phyloP scores from a whole-genome alignment of 1,140 invertebrate species.

The Drosophila guanche region DNA sequence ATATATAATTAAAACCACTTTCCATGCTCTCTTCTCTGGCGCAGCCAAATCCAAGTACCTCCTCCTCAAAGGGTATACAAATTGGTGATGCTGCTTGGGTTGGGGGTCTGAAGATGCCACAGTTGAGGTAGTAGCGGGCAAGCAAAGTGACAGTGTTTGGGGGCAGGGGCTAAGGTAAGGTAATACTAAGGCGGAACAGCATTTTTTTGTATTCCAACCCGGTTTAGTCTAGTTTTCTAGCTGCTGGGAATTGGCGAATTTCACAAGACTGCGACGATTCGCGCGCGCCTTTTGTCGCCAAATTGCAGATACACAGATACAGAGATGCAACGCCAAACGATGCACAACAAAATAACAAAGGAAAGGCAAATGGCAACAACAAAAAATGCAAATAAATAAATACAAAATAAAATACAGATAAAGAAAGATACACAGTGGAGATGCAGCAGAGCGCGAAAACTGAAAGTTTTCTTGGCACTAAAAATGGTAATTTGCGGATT shows the following conservation, averaged over 20 bases:
- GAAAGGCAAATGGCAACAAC: slow-evolving; percentile 10
- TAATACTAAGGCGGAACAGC: slow-evolving; percentile 2
- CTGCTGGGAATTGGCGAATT: slow-evolving; percentile 59
- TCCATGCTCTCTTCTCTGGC: too few relatives aligned
- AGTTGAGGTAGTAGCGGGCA: not conserved
- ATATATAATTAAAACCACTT: too few relatives aligned
- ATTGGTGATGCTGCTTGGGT: slow-evolving; percentile 16
- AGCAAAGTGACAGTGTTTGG: slow-evolving; percentile 2
- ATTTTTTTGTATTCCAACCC: slow-evolving; percentile 37
- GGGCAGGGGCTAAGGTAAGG: slow-evolving; percentile 1
- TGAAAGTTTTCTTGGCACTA: not conserved
- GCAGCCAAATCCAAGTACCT: too few relatives aligned
- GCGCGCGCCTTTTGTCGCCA: slow-evolving; percentile 54
- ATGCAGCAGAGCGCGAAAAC: not conserved
- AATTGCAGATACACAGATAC: slow-evolving; percentile 40
- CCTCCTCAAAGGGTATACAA: not conserved
- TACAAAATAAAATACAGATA: slow-evolving; percentile 1
- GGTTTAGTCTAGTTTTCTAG: slow-evolving; percentile 50
- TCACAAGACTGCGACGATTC: slow-evolving; percentile 61
- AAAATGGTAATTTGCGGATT: too few relatives aligned
- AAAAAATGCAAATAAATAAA: slow-evolving; percentile 7
- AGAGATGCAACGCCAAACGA: slow-evolving; percentile 20
- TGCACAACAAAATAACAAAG: slow-evolving; percentile 6
- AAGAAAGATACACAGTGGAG: not conserved
- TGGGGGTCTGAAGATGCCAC: not conserved